Evolutionary conservation across 2,888 invertebrate genomes (phyloP), one percentile per base, ranked within the genome.

Genomic region (Kuschelorhynchus macadamiae): DNA sequence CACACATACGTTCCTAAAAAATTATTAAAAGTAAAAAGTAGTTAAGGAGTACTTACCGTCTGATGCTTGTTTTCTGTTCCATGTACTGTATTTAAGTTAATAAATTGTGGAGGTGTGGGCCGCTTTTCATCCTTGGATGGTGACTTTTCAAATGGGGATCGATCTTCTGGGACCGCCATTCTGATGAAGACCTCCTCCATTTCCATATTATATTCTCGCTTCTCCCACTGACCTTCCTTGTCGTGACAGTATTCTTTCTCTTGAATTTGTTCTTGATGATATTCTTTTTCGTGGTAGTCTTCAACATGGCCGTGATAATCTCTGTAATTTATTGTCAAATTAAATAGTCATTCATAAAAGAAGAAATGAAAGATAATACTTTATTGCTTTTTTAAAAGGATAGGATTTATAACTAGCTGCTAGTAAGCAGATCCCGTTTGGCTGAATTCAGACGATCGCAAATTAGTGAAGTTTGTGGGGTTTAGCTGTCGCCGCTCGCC

Each of bases 271-370:
- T 59, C 62, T 17, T 72, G 70, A 21, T 39, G 20, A 36, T 50
- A 49, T 7, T 68, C 60, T 12, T 25, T 20, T 39, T 56, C 61
- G 61, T 49, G 9, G 7, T n/a, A 42, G 0, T 70, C 66, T 5
- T 81, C 80, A 4, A 80, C 82, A 67, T 82, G 80, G 1, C 82
- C 83, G 67, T 82, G 82, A 44, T 76, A 80, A 71, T 84, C 82
- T 53, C 83, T 78, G 56, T 78, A 52, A 44, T 12, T n/a, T n/a
- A n/a, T n/a, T n/a, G n/a, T n/a, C n/a, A n/a, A n/a, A n/a, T n/a
- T n/a, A n/a, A n/a, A n/a, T n/a, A n/a, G n/a, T n/a, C n/a, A n/a
- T n/a, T n/a, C n/a, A n/a, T n/a, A n/a, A n/a, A n/a, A n/a, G n/a
- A n/a, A n/a, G n/a, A n/a, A n/a, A n/a, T n/a, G n/a, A n/a, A n/a